A percentile compares a stretch with the other conserved stretches of the same genome.
phyloP scores from a whole-genome alignment of 2,113 vertebrate genomes.

The Raja brachyura region DNA sequence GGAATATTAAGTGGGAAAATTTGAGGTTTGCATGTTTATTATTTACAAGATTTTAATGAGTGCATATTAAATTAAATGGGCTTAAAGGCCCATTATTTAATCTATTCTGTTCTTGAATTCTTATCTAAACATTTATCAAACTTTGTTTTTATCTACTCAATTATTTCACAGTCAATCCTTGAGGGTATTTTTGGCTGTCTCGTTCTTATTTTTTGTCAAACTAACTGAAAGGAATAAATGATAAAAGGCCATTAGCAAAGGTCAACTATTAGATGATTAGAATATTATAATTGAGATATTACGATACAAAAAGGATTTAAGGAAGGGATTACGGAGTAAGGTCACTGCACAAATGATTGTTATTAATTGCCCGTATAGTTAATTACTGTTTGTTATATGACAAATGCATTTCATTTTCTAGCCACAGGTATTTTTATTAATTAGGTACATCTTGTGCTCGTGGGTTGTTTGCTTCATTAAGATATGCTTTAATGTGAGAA shows the following conservation, averaged over 20 bases:
- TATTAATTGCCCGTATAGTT: background rate
- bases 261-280: conserved; percentile 22
- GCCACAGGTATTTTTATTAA: background rate
- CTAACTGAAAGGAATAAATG: background rate
- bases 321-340: conserved; percentile 14
- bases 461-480: conserved; percentile 8
- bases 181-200: background rate
- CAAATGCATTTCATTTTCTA: background rate
- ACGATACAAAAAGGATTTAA: background rate
- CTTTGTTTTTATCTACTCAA: background rate
- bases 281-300: conserved; percentile 20
- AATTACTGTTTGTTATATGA: conserved; percentile 4
- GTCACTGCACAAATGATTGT: background rate
- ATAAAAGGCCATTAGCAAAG: conserved; percentile 5
- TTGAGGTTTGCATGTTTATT: no score
- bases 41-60: no score
- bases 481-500: background rate
- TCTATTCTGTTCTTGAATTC: no score
- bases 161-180: background rate
- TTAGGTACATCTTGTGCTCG: background rate
- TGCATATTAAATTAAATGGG: no score
- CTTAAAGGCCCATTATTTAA: no score
- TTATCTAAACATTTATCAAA: background rate
- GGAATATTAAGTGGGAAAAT: no score
- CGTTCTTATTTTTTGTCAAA: background rate